phyloP scores from a whole-genome alignment of 2,888 invertebrate genomes.

The Nudaria mundana region DNA sequence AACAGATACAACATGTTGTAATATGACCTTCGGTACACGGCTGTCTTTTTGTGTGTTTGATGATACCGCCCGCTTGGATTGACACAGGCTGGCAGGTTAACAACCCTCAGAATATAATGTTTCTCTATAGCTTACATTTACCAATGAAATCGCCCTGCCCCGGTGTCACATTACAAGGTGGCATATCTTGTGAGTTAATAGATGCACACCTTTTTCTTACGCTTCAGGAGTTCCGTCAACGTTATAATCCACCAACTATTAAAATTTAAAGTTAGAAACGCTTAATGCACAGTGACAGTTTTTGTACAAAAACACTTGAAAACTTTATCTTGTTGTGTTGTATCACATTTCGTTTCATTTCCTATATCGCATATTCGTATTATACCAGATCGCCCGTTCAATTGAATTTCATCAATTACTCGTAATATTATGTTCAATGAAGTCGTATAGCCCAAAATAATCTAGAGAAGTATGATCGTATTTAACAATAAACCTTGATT shows the following conservation, averaged over 20 bases:
- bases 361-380: slow-evolving; percentile 31
- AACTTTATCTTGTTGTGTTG: slow-evolving; percentile 29
- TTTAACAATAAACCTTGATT: slow-evolving; percentile 49
- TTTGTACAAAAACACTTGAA: slow-evolving; percentile 52
- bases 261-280: slow-evolving; percentile 52
- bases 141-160: slow-evolving; percentile 68
- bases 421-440: no score
- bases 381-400: slow-evolving; percentile 21
- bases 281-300: slow-evolving; percentile 63
- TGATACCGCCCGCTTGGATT: slow-evolving; percentile 39
- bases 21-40: slow-evolving; percentile 55
- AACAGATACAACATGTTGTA: slow-evolving; percentile 10
- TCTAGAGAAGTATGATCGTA: slow-evolving; percentile 30
- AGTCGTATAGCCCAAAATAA: slow-evolving; percentile 19
- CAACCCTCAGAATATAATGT: slow-evolving; percentile 55
- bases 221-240: slow-evolving; percentile 55
- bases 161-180: slow-evolving; percentile 68
- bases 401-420: no score
- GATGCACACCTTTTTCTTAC: slow-evolving; percentile 62
- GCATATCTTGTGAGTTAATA: slow-evolving; percentile 67
- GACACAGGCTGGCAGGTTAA: slow-evolving; percentile 42
- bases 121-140: slow-evolving; percentile 60
- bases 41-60: slow-evolving; percentile 45
- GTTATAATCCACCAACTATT: slow-evolving; percentile 57
- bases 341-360: slow-evolving; percentile 44